Base-by-base conservation (phyloP, 2,888 invertebrate genomes). In the Diloba caeruleocephala region DNA sequence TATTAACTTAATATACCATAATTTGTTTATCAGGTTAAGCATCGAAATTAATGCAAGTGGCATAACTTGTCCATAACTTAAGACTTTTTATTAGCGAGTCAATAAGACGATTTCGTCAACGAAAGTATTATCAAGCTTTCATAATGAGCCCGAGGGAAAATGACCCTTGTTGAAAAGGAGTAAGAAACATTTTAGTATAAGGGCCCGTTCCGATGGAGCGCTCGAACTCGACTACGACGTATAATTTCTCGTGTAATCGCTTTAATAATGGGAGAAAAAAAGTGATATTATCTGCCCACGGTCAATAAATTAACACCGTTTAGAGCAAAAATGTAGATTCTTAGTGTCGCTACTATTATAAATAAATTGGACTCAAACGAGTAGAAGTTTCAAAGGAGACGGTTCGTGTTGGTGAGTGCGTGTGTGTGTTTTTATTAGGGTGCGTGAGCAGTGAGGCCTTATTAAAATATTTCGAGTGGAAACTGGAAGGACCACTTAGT, bases 401-500 rank as follows among this genome's bases (percentile, higher is more conserved):
- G 76, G 81, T 85, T 82, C 84, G 82, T 84, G 84, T 80, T 70
- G 67, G 74, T 79, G 75, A 72, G 84, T 87, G 83, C 81, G 86
- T 88, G 83, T 89, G 84, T 88, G 86, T 87, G 87, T 89, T 89
- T 91, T 91, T 92, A 90, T 92, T 92, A 90, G 89, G 90, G 87
- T 91, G 92, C 92, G 93, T 92, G 93, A 88, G 90, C 90, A 88
- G 90, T 86, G 90, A 88, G 87, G 89, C 88, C 92, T 92, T 93
- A 93, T 92, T 93, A 93, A 92, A 93, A 93, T 92, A 93, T 93
- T 93, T 93, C 91, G 92, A 92, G 87, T 92, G 89, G 92, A 93
- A 93, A 93, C 93, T 93, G 93, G 93, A 91, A 92, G 93, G 92
- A 90, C 93, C 93, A 93, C 93, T 93, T 93, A 93, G 92, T 89